Conservation (phyloP, 2,888 invertebrate species). For the Sussaba pulchella region DNA sequence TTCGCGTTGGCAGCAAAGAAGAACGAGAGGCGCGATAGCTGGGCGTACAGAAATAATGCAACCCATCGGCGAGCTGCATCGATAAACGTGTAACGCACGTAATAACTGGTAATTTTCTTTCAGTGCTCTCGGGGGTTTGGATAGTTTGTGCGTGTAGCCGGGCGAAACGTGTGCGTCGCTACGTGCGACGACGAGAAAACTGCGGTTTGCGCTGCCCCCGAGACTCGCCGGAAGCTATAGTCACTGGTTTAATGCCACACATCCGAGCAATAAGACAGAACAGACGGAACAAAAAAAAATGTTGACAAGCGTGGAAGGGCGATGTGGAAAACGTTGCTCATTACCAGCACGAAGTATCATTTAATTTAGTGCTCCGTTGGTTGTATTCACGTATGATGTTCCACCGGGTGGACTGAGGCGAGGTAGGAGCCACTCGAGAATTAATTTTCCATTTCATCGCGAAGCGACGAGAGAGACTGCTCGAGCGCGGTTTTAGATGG, state of each 20-base stretch:
- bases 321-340: constrained; percentile 41
- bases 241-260: constrained; percentile 31
- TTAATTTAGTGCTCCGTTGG: constrained; percentile 63
- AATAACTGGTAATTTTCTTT: constrained; percentile 69
- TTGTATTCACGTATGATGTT: constrained; percentile 56
- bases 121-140: constrained; percentile 58
- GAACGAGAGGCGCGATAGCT: constrained; percentile 43
- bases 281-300: neutral
- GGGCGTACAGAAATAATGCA: constrained; percentile 36
- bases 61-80: constrained; percentile 53
- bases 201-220: constrained; percentile 35
- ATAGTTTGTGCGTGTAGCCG: constrained; percentile 59
- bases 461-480: neutral
- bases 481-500: too few species aligned
- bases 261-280: constrained; percentile 44
- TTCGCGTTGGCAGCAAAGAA: neutral
- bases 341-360: constrained; percentile 37
- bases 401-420: neutral
- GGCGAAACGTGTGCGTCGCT: constrained; percentile 43
- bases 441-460: constrained; percentile 40
- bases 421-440: constrained; percentile 21
- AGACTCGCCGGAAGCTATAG: constrained; percentile 56
- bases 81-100: constrained; percentile 68
- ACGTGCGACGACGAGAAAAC: constrained; percentile 30
- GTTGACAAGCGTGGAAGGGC: constrained; percentile 2